Conservation (phyloP, 2,797 vertebrate genomes). For the Enteromius viviparus region DNA sequence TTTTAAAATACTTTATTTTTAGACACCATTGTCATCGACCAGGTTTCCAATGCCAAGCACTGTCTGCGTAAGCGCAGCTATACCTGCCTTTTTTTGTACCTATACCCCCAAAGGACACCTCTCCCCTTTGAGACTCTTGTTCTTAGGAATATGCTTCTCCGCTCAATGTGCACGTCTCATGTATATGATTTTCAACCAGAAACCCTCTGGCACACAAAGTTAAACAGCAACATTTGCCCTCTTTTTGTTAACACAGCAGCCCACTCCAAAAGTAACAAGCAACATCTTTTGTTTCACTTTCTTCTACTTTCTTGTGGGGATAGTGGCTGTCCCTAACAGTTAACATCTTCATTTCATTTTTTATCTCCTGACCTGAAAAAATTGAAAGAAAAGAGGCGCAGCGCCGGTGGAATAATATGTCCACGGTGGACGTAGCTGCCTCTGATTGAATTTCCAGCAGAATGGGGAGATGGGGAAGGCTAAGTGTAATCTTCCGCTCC, state of each 20-base stretch:
- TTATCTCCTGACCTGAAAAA: constrained; percentile 21
- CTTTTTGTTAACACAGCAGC: neutral
- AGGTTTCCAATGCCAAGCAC: neutral
- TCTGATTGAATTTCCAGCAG: constrained; percentile 48
- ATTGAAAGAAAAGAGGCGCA: constrained; percentile 13
- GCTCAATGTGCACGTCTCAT: neutral
- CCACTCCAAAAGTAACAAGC: neutral
- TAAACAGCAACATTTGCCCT: neutral
- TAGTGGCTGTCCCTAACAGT: constrained; percentile 37
- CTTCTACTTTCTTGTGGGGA: constrained; percentile 20
- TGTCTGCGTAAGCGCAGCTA: neutral
- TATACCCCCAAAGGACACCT: neutral
- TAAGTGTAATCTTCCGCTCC: constrained; percentile 40
- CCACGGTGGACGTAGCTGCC: constrained; percentile 8
- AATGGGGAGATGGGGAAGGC: constrained; percentile 26
- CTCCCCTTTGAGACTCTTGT: neutral
- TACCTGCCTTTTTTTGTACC: neutral
- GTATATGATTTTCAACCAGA: neutral
- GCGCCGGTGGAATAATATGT: constrained; percentile 37
- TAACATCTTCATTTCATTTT: constrained; percentile 47
- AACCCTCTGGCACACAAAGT: neutral
- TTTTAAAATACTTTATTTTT: neutral
- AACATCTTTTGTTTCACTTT: constrained; percentile 13
- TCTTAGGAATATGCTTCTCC: neutral
- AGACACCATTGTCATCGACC: neutral